These are phyloP conservation scores for Scarus forsteni DNA, from an alignment of 2,797 vertebrate species.

Conservation along the genomic window DNA sequence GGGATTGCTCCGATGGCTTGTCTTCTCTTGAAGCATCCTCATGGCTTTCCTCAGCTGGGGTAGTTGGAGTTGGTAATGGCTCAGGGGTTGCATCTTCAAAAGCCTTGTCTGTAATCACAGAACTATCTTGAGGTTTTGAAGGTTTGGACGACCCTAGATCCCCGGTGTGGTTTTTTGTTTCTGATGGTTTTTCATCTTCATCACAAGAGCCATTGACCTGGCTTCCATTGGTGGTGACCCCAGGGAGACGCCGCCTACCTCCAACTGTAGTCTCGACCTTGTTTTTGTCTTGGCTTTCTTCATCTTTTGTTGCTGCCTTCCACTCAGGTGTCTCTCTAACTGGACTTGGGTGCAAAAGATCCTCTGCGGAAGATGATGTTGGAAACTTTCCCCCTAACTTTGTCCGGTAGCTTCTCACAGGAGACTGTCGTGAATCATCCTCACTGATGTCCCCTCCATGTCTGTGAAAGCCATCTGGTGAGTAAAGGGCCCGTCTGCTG, in stretches of 20 bases:
- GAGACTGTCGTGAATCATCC: slow-evolving; percentile 85
- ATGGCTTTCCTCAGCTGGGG: slow-evolving; percentile 39
- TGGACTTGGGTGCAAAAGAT: slow-evolving; percentile 81
- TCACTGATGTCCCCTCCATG: slow-evolving; percentile 84
- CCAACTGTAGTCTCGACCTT: not conserved
- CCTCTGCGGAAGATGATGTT: slow-evolving; percentile 82
- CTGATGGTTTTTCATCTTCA: slow-evolving; percentile 69
- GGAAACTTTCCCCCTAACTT: slow-evolving; percentile 78
- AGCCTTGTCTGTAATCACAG: slow-evolving; percentile 38
- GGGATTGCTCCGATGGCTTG: slow-evolving; percentile 49
- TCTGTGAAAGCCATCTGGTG: slow-evolving; percentile 82
- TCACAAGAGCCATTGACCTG: slow-evolving; percentile 77
- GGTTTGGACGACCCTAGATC: slow-evolving; percentile 54
- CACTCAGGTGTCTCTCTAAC: slow-evolving; percentile 64
- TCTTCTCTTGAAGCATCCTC: slow-evolving; percentile 62
- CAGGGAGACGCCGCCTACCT: slow-evolving; percentile 33
- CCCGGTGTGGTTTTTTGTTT: slow-evolving; percentile 51
- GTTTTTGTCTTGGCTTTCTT: slow-evolving; percentile 64
- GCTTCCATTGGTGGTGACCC: slow-evolving; percentile 51
- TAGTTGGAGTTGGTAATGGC: slow-evolving; percentile 21
- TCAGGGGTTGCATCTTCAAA: slow-evolving; percentile 53
- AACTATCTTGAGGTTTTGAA: slow-evolving; percentile 55
- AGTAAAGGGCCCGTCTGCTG: slow-evolving; percentile 85
- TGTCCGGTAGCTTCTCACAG: slow-evolving; percentile 68
- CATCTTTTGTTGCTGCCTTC: slow-evolving; percentile 40